Base-by-base conservation (phyloP, 1,140 invertebrate genomes). In the Aleiodes sp. region DNA sequence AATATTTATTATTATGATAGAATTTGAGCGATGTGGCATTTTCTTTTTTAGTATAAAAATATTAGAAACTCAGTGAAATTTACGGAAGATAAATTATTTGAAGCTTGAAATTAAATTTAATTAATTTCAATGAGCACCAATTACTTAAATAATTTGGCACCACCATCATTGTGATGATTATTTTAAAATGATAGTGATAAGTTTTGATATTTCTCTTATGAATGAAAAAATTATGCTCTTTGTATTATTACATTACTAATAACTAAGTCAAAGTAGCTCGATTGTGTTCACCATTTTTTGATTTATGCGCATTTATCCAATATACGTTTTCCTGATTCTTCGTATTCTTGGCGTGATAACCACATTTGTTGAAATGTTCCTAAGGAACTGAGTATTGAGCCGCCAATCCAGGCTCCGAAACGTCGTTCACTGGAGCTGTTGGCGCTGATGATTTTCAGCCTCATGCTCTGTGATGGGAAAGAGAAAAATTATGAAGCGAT, bases 361-460 rank as follows among this genome's bases (percentile, higher is more conserved):
- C 97, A 98, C 94, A 98, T 97, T 86, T 98, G 96, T 81, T 98
- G 97, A 87, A 98, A 98, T 7, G 96, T 96, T 26, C 96, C 96
- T 71, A 98, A 91, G 0, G 96, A 98, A 0, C 95, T 97, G 24
- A 99, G 85, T 73, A 99, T 98, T 0, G 96, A 98, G 0, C 97
- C 97, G 41, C 97, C 97, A 68, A 98, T 98, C 96, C 96, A 98
- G 6, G 96, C 93, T 24, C 96, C 96, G 85, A 96, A 98, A 35
- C 95, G 87, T 56, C 96, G 84, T 85, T 98, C 97, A 7, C 91
- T 90, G 57, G 90, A 90, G 39, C 93, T 92, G 78, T 94, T 94
- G 6, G 93, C 92, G n/a, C 92, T 91, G 70, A 95, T 92, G 77
- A 95, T 90, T 88, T 97, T 97, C 73, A 96, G 87, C 70, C 94